These are phyloP conservation scores for Synergus laeviventris DNA, from an alignment of 2,888 invertebrate genomes.

Conservation along the genomic window DNA sequence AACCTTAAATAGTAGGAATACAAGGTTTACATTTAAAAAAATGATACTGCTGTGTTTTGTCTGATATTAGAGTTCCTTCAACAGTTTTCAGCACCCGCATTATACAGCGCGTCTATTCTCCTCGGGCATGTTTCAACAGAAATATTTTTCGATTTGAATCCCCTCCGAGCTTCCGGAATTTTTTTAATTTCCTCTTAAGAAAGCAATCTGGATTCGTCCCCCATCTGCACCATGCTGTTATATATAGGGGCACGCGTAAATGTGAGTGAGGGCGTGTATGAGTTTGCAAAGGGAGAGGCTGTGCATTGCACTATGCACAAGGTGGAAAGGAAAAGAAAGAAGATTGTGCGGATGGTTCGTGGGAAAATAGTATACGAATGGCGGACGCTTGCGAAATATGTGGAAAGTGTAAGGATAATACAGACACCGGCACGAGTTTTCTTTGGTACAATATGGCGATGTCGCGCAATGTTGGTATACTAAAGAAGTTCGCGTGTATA, in stretches of 20 bases:
- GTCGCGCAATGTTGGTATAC: slow-evolving; percentile 4
- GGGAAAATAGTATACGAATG: slow-evolving; percentile 35
- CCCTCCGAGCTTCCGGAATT: slow-evolving; percentile 36
- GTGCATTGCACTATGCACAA: background rate
- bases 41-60: too few species aligned
- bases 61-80: background rate
- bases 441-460: slow-evolving; percentile 13
- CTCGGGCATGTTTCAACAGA: slow-evolving; percentile 5
- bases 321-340: slow-evolving; percentile 8
- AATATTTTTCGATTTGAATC: slow-evolving; percentile 37
- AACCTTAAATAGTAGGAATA: too few species aligned
- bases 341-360: slow-evolving; percentile 25
- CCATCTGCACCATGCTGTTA: slow-evolving; percentile 28
- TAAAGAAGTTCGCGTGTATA: slow-evolving; percentile 8
- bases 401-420: slow-evolving; percentile 23
- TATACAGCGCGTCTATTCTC: background rate
- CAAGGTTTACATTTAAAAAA: too few species aligned
- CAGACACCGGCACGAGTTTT: slow-evolving; percentile 11
- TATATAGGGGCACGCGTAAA: slow-evolving; percentile 12
- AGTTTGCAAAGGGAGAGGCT: slow-evolving; percentile 1
- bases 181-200: slow-evolving; percentile 35
- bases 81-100: background rate
- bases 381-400: slow-evolving; percentile 20
- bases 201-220: slow-evolving; percentile 35
- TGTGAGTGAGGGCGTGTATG: slow-evolving; percentile 25